Evolutionary conservation across 30 jellyfish, hydroid and myxozoan genomes (phyloP).

Genomic region (Clytia hemisphaerica): DNA sequence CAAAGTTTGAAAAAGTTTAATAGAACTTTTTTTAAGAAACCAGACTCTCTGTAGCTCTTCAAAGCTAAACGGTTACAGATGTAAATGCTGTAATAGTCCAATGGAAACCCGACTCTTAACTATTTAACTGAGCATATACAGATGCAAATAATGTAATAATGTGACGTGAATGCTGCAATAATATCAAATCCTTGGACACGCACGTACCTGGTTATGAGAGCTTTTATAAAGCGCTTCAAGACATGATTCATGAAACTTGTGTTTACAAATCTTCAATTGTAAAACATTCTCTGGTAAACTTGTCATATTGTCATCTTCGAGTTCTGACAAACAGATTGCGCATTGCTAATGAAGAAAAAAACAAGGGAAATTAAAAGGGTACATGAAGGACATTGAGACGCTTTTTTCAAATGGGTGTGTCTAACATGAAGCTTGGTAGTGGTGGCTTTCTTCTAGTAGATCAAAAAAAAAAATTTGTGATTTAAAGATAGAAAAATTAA

Average conservation of each 20-base stretch:
- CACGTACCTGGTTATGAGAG: conserved; percentile 40
- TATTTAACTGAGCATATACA: neutral
- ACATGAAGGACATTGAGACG: neutral
- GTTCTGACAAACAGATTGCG: conserved; percentile 1
- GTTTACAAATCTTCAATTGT: conserved; percentile 36
- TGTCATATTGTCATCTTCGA: neutral
- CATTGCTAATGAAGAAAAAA: neutral
- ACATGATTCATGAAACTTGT: conserved; percentile 54
- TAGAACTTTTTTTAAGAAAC: too few relatives aligned
- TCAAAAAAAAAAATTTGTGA: too few relatives aligned
- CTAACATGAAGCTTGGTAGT: too few relatives aligned
- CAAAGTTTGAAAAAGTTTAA: too few relatives aligned
- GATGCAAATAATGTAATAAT: neutral
- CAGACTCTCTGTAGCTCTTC: too few relatives aligned
- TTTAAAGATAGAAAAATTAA: too few relatives aligned
- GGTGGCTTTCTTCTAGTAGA: too few relatives aligned
- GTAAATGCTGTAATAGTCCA: too few relatives aligned
- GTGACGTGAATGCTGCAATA: neutral
- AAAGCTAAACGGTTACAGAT: too few relatives aligned
- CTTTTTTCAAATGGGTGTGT: neutral
- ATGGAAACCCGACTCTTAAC: neutral
- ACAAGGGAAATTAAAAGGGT: neutral
- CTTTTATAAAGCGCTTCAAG: conserved; percentile 32
- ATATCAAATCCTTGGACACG: neutral
- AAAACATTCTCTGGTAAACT: conserved; percentile 20